These are phyloP conservation scores for Mercenaria mercenaria DNA, from an alignment of 1,140 invertebrate genomes.

Conservation along the genomic window DNA sequence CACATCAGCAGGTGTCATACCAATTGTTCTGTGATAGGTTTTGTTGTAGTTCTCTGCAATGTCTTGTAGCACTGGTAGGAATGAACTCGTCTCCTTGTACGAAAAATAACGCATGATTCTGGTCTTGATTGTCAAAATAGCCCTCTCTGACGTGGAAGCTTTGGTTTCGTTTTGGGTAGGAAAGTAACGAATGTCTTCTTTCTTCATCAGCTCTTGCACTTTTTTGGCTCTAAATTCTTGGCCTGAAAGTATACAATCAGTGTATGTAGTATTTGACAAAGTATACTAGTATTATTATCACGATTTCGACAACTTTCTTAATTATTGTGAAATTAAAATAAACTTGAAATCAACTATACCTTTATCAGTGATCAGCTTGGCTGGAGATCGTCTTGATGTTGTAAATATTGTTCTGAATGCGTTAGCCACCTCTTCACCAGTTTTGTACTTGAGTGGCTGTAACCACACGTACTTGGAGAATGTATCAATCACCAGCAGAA, in stretches of 20 bases:
- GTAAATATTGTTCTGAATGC: neutral
- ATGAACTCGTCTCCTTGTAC: slow-evolving; percentile 1
- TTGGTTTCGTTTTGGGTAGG: neutral
- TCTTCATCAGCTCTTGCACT: neutral
- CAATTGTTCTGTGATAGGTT: too few relatives aligned
- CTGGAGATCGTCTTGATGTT: neutral
- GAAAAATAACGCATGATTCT: slow-evolving; percentile 8
- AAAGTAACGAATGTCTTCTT: neutral
- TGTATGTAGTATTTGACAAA: neutral
- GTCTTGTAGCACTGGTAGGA: slow-evolving; percentile 14
- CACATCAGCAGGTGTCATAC: too few relatives aligned
- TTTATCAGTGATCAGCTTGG: neutral
- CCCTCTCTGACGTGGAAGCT: neutral
- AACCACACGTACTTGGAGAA: neutral
- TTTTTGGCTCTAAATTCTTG: neutral
- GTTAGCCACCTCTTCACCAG: slow-evolving; percentile 17
- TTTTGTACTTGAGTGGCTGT: slow-evolving; percentile 9
- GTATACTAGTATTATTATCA: neutral
- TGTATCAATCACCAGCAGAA: neutral
- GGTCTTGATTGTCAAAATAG: neutral
- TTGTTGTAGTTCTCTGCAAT: neutral
- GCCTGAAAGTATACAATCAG: neutral
- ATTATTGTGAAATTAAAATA: neutral
- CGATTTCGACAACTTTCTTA: neutral
- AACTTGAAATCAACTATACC: neutral